Evolutionary conservation across 2,113 vertebrate species (phyloP), one percentile per base, ranked within the genome.

Genomic region (Psilopogon haemacephalus): DNA sequence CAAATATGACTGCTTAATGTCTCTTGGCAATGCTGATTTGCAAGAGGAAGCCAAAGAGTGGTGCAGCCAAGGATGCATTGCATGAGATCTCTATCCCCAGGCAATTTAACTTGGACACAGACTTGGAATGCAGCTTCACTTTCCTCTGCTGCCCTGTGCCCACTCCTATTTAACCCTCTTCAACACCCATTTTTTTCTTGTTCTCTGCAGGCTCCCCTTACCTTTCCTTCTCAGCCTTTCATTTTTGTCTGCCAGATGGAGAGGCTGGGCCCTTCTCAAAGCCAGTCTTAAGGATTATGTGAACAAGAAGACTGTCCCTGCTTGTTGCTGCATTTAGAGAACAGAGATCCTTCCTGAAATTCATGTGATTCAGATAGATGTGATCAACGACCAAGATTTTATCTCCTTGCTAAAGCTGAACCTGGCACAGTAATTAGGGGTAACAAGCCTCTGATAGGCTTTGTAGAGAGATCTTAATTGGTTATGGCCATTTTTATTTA

Each of bases 1-100:
- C 94, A 95, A 95, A 96, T 95, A 86, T 89, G 86, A 86, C 96
- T 95, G 94, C 58, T 96, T 97, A 97, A 97, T 90, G 80, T 89
- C 80, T 96, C 87, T 94, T 96, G 94, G 95, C 95, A 89, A 24
- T 71, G 88, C 64, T 91, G 87, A 37, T 52, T 69, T 79, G 65
- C 67, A 84, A 84, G 28, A 90, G 73, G 89, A 90, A 95, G 82
- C 94, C 93, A 97, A 96, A 76, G 15, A 70, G 80, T 63, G 40
- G 37, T 55, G 21, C 73, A 96, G 91, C 95, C 94, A 96, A 94
- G 48, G 78, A 92, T 86, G 32, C 62, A 40, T 88, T 94, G 50
- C 37, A 71, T 65, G 88, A 96, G 88, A 89, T 86, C 84, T 96
- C 93, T 91, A 81, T 95, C 94, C 76, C 38, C 33, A 67, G 85